Evolutionary conservation across 2,888 invertebrate species (phyloP).

Genomic region (Celastrina argiolus): DNA sequence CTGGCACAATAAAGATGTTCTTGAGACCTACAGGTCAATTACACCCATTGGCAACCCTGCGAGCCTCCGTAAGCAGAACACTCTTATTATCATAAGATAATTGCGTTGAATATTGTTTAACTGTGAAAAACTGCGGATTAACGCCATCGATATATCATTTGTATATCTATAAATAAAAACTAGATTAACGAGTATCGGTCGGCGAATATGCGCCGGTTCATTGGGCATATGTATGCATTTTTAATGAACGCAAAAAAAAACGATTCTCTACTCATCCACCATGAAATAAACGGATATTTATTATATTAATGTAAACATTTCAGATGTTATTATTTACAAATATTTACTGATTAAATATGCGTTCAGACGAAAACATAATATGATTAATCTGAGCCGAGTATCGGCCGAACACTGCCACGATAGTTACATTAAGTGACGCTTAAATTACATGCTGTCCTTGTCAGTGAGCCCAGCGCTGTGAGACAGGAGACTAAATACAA

Average conservation of each 20-base stretch:
- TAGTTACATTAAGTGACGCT: no score
- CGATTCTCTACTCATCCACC: slow-evolving; percentile 1
- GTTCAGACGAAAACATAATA: no score
- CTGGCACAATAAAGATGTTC: not conserved
- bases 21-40: not conserved
- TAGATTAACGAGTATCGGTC: slow-evolving; percentile 18
- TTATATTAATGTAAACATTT: slow-evolving; percentile 1
- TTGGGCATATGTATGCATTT: slow-evolving; percentile 15
- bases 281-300: slow-evolving; percentile 17
- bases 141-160: slow-evolving; percentile 20
- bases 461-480: no score
- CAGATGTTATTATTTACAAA: slow-evolving; percentile 1
- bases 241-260: slow-evolving; percentile 16
- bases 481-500: no score
- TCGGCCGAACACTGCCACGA: no score
- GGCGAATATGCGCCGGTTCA: slow-evolving; percentile 10
- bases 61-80: slow-evolving; percentile 41
- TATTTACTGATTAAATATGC: not conserved
- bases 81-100: slow-evolving; percentile 46
- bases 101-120: slow-evolving; percentile 31
- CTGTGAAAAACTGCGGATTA: slow-evolving; percentile 28
- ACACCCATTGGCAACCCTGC: not conserved
- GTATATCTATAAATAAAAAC: slow-evolving; percentile 19
- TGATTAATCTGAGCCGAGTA: no score
- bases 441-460: no score